Conservation (phyloP, 2,113 vertebrate genomes). For the Silurus glanis region DNA sequence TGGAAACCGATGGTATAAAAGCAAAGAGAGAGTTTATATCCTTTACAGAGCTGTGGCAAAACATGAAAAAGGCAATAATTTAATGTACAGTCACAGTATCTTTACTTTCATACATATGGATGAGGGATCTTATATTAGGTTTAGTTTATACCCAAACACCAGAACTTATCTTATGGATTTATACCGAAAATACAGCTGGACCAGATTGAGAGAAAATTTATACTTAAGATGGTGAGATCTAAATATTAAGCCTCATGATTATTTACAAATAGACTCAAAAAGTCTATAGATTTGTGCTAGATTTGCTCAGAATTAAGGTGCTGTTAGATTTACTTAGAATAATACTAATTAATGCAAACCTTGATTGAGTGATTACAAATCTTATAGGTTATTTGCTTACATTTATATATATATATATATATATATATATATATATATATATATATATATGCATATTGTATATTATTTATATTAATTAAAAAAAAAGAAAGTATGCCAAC, state of each 20-base stretch:
- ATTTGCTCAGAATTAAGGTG: too few relatives aligned
- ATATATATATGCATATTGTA: background rate
- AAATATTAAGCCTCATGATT: background rate
- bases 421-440: too few relatives aligned
- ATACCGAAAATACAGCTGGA: background rate
- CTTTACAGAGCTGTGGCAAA: background rate
- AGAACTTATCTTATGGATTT: background rate
- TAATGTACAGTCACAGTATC: background rate
- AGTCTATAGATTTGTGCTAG: too few relatives aligned
- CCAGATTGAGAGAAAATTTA: background rate
- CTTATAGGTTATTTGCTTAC: background rate
- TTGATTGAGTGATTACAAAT: background rate
- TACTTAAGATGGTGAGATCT: background rate
- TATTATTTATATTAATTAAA: background rate
- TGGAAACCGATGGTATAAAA: background rate
- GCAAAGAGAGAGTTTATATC: background rate
- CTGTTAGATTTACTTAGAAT: background rate
- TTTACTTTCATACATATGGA: background rate
- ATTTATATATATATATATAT: background rate
- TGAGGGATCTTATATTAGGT: conserved; percentile 6
- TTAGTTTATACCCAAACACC: background rate
- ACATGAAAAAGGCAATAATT: background rate
- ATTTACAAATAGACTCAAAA: too few relatives aligned
- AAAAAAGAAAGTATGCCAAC: background rate
- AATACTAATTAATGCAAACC: background rate